These are phyloP conservation scores for Anastrepha obliqua DNA, from an alignment of 1,140 invertebrate genomes.

Conservation along the genomic window DNA sequence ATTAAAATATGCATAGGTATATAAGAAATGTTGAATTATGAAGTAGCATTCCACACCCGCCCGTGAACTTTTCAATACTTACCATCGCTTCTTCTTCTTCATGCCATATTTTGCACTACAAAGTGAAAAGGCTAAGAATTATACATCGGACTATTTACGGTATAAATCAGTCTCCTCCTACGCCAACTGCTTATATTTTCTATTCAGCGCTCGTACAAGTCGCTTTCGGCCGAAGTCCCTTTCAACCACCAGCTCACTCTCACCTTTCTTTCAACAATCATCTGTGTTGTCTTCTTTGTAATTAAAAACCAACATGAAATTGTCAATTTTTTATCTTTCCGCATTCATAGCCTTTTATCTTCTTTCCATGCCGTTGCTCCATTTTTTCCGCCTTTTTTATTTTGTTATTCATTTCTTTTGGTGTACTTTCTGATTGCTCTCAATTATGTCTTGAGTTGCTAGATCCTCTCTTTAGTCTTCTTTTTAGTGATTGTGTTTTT, in stretches of 20 bases:
- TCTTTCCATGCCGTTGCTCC: background rate
- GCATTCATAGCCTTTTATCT: background rate
- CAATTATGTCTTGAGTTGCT: background rate
- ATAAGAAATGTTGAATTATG: constrained; percentile 21
- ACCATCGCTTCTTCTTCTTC: background rate
- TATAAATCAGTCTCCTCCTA: background rate
- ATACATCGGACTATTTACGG: background rate
- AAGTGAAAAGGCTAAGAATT: background rate
- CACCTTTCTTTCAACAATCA: background rate
- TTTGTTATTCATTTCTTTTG: background rate
- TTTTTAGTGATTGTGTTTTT: too few species aligned
- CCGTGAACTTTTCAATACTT: background rate
- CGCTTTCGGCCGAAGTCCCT: too few species aligned
- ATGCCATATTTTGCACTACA: constrained; percentile 35
- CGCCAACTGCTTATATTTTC: background rate
- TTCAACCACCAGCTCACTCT: background rate
- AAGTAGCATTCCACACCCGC: background rate
- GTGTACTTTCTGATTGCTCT: background rate
- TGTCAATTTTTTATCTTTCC: background rate
- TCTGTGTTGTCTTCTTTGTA: constrained; percentile 3
- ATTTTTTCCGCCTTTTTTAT: background rate
- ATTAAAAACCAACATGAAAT: constrained; percentile 42
- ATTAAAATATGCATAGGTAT: background rate
- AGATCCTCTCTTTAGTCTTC: background rate
- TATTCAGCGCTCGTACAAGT: too few species aligned